These are phyloP conservation scores for Porites cylindrica DNA, from an alignment of 92 coral and sea anemone species.

Conservation along the genomic window DNA sequence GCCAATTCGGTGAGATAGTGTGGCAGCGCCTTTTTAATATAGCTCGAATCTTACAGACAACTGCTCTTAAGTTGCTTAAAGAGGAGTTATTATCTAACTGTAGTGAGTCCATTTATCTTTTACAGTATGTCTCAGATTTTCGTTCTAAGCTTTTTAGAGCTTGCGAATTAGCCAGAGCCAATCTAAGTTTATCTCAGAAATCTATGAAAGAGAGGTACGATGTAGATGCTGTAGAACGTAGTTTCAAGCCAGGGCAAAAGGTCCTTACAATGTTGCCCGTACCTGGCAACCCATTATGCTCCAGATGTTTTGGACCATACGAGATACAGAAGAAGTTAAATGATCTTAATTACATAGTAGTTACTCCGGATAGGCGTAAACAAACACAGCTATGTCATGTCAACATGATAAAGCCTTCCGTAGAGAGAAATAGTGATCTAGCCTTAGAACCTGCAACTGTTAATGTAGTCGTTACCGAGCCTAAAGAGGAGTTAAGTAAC, in stretches of 20 bases:
- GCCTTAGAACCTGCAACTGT: background rate
- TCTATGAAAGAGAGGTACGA: conserved; percentile 43
- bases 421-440: conserved; percentile 4
- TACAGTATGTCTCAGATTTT: conserved; percentile 32
- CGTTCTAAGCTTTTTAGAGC: conserved; percentile 38
- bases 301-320: conserved; percentile 43
- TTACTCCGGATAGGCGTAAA: background rate
- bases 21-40: too few species aligned
- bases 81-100: conserved; percentile 37
- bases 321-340: conserved; percentile 13
- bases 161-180: conserved; percentile 32
- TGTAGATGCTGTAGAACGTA: conserved; percentile 26
- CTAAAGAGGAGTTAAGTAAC: background rate
- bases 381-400: conserved; percentile 48
- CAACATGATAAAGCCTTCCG: conserved; percentile 7
- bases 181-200: background rate
- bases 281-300: conserved; percentile 22
- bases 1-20: too few species aligned
- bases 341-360: conserved; percentile 25
- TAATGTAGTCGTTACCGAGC: conserved; percentile 1
- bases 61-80: conserved; percentile 47
- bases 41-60: too few species aligned
- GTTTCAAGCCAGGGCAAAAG: conserved; percentile 46
- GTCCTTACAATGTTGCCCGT: conserved; percentile 44
- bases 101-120: background rate